Evolutionary conservation across 2,888 invertebrate species (phyloP), one percentile per base, ranked within the genome.

Genomic region (Athalia rosae): DNA sequence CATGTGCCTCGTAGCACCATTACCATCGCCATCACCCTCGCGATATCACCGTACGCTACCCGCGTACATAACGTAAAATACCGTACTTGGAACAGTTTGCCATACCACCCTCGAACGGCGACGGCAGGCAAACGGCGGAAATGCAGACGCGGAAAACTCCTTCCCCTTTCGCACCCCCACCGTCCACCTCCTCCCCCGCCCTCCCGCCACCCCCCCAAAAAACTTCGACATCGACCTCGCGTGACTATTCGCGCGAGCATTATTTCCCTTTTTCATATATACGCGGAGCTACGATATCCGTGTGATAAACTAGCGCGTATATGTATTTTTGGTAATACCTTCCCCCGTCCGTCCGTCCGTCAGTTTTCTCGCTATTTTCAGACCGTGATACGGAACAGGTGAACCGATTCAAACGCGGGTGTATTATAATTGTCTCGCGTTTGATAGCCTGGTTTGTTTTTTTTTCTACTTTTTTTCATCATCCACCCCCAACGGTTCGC

Each of bases 391-490:
- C 28, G 28, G 28, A 28, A 64, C 64, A 47, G 45, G 13, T 47
- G 47, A 64, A 64, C 45, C 47, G 45, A 64, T 64, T 47, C 64
- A 64, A 64, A 64, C 2, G 28, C 2, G 28, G 28, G 64, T 45
- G 64, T 47, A 64, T 64, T 15, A 64, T 64, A 64, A 64, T 64
- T 64, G 64, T 64, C 28, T 28, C 64, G 13, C n/a, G 64, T 64
- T 64, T 64, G 47, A 64, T 64, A 6, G 47, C 13, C 28, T 28
- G 28, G 0, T 28, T 28, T 2, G 28, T 28, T 28, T 28, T 28
- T 28, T 28, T 28, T 28, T 28, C 28, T 28, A 28, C 28, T 28
- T 28, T 28, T 28, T 28, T 28, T 28, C n/a, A n/a, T n/a, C n/a
- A n/a, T 28, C 28, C 28, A 28, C 28, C 28, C 28, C 28, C 28